These are phyloP conservation scores for Cordilura impudica DNA, from an alignment of 2,888 invertebrate species.

Conservation along the genomic window DNA sequence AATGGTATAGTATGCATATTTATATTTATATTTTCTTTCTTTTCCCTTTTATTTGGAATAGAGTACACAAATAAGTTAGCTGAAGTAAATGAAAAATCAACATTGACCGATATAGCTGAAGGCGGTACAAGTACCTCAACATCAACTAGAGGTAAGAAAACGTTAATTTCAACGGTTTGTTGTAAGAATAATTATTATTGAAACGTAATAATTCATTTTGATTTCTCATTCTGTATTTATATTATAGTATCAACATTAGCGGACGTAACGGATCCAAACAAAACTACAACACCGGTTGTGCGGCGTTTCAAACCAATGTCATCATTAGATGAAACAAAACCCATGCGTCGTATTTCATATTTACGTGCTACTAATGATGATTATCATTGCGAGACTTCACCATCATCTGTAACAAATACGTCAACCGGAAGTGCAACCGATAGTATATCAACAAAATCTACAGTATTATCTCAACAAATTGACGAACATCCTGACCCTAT, in stretches of 20 bases:
- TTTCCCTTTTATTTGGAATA: conserved; percentile 51
- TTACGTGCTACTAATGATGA: conserved; percentile 92
- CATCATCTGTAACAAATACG: conserved; percentile 65
- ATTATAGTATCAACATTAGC: conserved; percentile 48
- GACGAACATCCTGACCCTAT: conserved; percentile 73
- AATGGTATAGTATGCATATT: too few relatives aligned
- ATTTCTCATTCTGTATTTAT: not conserved
- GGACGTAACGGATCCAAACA: conserved; percentile 47
- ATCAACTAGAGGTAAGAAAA: conserved; percentile 64
- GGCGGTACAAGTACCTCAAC: conserved; percentile 54
- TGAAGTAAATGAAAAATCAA: conserved; percentile 66
- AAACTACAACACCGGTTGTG: conserved; percentile 69
- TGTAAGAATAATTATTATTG: not conserved
- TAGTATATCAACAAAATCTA: conserved; percentile 46
- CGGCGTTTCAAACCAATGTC: conserved; percentile 76
- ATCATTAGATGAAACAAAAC: conserved; percentile 90
- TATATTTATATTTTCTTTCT: conserved; percentile 24
- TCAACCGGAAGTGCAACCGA: conserved; percentile 58
- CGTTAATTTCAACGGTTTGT: not conserved
- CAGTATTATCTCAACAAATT: conserved; percentile 62
- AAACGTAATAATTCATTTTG: not conserved
- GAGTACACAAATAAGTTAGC: conserved; percentile 67
- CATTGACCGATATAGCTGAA: conserved; percentile 73
- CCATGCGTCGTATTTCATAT: conserved; percentile 94
- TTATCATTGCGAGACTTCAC: conserved; percentile 80